Evolutionary conservation across 2,888 invertebrate species (phyloP).

Genomic region (Apodemia duryi): DNA sequence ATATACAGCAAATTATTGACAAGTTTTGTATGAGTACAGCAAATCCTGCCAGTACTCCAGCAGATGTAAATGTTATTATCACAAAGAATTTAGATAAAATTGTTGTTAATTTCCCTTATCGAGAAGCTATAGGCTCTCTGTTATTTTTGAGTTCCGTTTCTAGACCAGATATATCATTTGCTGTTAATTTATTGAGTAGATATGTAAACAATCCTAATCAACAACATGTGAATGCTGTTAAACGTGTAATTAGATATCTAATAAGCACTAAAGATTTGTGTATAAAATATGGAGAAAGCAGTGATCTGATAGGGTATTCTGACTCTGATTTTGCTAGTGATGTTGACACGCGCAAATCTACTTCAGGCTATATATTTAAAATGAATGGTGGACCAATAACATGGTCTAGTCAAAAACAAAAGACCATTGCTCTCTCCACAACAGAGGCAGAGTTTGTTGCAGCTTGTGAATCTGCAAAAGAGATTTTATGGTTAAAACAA

Average conservation of each 20-base stretch:
- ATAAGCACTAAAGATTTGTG: conserved; percentile 33
- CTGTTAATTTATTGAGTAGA: conserved; percentile 33
- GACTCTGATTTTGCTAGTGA: conserved; percentile 38
- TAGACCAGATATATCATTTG: too few relatives aligned
- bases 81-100: too few relatives aligned
- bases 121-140: too few relatives aligned
- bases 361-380: conserved; percentile 34
- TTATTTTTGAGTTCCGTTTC: too few relatives aligned
- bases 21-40: conserved; percentile 37
- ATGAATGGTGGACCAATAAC: conserved; percentile 35
- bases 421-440: too few relatives aligned
- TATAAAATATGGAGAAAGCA: conserved; percentile 31
- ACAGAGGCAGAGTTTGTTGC: conserved; percentile 31
- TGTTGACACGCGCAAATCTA: conserved; percentile 35
- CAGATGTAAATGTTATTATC: too few relatives aligned
- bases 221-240: conserved; percentile 32
- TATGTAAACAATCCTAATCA: conserved; percentile 31
- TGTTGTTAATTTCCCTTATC: too few relatives aligned
- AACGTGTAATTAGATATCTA: conserved; percentile 33
- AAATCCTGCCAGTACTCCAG: too few relatives aligned
- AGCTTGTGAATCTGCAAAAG: conserved; percentile 30
- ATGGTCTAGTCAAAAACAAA: conserved; percentile 34
- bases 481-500: conserved; percentile 29
- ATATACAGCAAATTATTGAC: conserved; percentile 30
- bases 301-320: conserved; percentile 31